These are phyloP conservation scores for Coenonympha arcania DNA, from an alignment of 2,888 invertebrate species.

Conservation along the genomic window DNA sequence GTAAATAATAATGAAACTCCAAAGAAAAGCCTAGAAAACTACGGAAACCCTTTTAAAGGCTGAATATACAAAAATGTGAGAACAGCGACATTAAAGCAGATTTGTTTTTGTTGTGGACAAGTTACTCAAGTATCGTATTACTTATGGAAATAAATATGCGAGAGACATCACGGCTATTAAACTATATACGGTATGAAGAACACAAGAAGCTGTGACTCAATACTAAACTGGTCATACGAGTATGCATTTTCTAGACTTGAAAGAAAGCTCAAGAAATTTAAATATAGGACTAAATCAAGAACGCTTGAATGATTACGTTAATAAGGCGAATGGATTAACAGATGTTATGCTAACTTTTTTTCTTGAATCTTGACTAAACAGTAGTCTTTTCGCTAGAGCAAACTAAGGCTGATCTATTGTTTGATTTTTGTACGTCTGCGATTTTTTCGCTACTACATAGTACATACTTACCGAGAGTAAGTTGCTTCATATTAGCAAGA, in stretches of 20 bases:
- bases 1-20: too few species aligned
- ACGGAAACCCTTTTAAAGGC: background rate
- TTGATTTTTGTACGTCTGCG: too few species aligned
- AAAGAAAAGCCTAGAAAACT: too few species aligned
- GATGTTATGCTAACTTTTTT: background rate
- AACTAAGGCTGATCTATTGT: too few species aligned
- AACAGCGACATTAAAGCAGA: background rate
- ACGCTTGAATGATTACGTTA: constrained; percentile 23
- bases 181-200: constrained; percentile 15
- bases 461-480: too few species aligned
- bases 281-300: constrained; percentile 21
- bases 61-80: constrained; percentile 9
- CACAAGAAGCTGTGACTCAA: constrained; percentile 24
- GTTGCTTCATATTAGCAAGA: too few species aligned
- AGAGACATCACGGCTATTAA: constrained; percentile 14
- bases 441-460: too few species aligned
- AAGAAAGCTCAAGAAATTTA: constrained; percentile 28
- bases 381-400: too few species aligned
- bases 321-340: constrained; percentile 15
- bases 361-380: too few species aligned
- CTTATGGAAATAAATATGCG: constrained; percentile 21
- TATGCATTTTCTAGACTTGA: constrained; percentile 22
- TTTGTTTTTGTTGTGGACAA: background rate
- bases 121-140: background rate
- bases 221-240: constrained; percentile 25